Base-by-base conservation (phyloP, 2,113 vertebrate species). In the Alexandromys fortis region DNA sequence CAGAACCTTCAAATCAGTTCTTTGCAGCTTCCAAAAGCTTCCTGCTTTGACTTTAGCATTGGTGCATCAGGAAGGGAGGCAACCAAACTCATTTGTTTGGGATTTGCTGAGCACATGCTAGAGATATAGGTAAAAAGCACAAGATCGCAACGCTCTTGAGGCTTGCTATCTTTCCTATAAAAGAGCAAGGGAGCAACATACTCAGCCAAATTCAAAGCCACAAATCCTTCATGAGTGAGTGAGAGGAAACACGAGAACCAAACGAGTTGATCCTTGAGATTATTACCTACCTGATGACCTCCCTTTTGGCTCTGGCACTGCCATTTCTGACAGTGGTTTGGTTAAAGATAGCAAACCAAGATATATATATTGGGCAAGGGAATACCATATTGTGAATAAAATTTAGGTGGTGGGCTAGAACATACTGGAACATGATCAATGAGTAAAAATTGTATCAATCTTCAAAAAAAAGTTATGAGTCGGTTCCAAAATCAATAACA, bases 401-500 rank as follows among this genome's bases (percentile, higher is more conserved):
- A 93, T 85, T 89, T 83, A 89, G 96, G 87, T 65, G 87, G 86
- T 83, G 26, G 52, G 38, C 81, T 96, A 95, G 68, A 16, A 96
- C 17, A 86, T 96, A 96, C 79, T 96, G 55, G 55, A 96, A 24
- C 26, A 88, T 91, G 77, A 94, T 92, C 90, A 94, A 79, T 92
- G 73, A 96, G 26, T 61, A 38, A 75, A 97, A 96, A 92, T 30
- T 97, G 42, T 94, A 83, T 83, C 97, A 97, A 89, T 79, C 58
- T 67, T 89, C 1, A 81, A 92, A 96, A 96, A n/a, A 96, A 82
- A n/a, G 11, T 65, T 68, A 65, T 94, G 94, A 96, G 90, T n/a
- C 49, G 85, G 13, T 95, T 97, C 93, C 95, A 96, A 94, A 96
- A 92, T 94, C 87, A 94, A 86, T 67, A 28, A 76, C 76, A 89